Conservation (phyloP, 2,113 vertebrate genomes). For the Dermatemys mawii region DNA sequence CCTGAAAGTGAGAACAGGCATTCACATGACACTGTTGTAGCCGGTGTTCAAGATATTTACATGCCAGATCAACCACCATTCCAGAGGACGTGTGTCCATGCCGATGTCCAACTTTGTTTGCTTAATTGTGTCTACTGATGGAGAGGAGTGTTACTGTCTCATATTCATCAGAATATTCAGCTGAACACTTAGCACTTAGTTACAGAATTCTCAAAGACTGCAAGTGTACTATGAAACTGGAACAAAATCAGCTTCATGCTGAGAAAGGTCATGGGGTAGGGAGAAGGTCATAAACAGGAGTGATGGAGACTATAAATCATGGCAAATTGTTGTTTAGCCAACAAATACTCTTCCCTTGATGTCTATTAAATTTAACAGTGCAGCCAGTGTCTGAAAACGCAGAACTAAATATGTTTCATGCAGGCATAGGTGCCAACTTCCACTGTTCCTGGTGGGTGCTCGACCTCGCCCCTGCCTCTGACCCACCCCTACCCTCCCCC, state of each 20-base stretch:
- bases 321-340: constrained; percentile 57
- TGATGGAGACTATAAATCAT: constrained; percentile 69
- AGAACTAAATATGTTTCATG: constrained; percentile 19
- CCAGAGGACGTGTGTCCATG: no score
- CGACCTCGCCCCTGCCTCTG: no score
- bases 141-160: constrained; percentile 17
- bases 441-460: no score
- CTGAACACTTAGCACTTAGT: constrained; percentile 71
- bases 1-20: no score
- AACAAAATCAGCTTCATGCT: constrained; percentile 70
- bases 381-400: constrained; percentile 24
- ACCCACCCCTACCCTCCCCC: no score
- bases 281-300: constrained; percentile 52
- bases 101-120: constrained; percentile 35
- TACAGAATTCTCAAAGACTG: constrained; percentile 67
- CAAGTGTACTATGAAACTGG: constrained; percentile 61
- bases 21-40: no score
- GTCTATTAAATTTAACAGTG: constrained; percentile 63
- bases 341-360: constrained; percentile 60
- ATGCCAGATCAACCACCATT: no score
- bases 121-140: constrained; percentile 27
- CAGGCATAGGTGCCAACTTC: no score
- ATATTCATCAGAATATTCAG: constrained; percentile 52
- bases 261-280: constrained; percentile 47
- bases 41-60: no score